Conservation (phyloP, 2,113 vertebrate species). For the Prochilodus magdalenae region DNA sequence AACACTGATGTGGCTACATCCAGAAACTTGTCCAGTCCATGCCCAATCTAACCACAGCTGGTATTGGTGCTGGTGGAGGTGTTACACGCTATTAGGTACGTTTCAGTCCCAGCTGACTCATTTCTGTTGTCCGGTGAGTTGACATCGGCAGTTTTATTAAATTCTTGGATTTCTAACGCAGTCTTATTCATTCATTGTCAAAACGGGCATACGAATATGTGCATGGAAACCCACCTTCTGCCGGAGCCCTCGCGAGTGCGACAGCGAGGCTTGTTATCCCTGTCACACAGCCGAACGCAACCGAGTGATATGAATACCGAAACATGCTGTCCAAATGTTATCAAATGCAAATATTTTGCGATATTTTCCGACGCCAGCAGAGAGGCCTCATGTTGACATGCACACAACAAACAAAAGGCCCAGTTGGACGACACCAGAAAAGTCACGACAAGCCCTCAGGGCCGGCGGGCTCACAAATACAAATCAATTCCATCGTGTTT, state of each 20-base stretch:
- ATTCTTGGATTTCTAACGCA: too few species aligned
- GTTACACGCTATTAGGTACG: too few species aligned
- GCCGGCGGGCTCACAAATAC: slow-evolving; percentile 46
- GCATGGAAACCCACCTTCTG: too few species aligned
- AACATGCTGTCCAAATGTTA: slow-evolving; percentile 59
- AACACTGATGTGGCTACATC: too few species aligned
- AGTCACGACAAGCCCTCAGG: slow-evolving; percentile 56
- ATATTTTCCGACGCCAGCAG: slow-evolving; percentile 50
- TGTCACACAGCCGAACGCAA: slow-evolving; percentile 6
- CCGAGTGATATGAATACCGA: slow-evolving; percentile 48
- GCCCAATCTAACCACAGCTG: too few species aligned
- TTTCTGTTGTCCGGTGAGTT: too few species aligned
- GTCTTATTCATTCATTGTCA: too few species aligned
- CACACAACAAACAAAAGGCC: slow-evolving; percentile 52
- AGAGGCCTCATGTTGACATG: slow-evolving; percentile 55
- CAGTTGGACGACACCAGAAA: slow-evolving; percentile 55
- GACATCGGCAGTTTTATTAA: too few species aligned
- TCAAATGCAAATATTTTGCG: slow-evolving; percentile 61
- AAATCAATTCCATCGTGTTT: slow-evolving; percentile 59
- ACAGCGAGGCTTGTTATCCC: slow-evolving; percentile 28
- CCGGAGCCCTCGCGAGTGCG: neutral
- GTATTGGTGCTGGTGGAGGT: too few species aligned
- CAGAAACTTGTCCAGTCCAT: too few species aligned
- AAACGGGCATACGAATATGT: too few species aligned
- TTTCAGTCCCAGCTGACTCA: too few species aligned